Conservation (phyloP, 2,888 invertebrate species). For the Synanthedon formicaeformis region DNA sequence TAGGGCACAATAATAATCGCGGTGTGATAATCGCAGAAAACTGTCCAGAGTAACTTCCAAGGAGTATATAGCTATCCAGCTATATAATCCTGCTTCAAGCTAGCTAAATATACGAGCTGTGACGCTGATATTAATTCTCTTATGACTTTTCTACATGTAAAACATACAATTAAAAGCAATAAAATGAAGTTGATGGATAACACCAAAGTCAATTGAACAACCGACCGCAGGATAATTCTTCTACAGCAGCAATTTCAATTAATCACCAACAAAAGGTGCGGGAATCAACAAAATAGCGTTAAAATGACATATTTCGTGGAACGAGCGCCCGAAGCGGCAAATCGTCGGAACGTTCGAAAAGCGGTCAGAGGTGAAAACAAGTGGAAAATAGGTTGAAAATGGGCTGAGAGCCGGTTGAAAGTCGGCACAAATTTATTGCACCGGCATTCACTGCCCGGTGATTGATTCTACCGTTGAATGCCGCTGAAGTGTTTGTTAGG, state of each 20-base stretch:
- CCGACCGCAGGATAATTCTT: too few relatives aligned
- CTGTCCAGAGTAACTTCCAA: too few relatives aligned
- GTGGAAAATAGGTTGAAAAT: conserved; percentile 45
- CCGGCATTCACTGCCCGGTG: conserved; percentile 24
- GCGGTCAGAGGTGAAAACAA: conserved; percentile 48
- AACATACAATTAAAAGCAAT: too few relatives aligned
- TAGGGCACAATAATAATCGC: too few relatives aligned
- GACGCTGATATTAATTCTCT: too few relatives aligned
- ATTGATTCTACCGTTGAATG: conserved; percentile 39
- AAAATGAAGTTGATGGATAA: too few relatives aligned
- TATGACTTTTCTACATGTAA: too few relatives aligned
- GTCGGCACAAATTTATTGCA: conserved; percentile 39
- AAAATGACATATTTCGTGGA: conserved; percentile 28
- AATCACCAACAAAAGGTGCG: conserved; percentile 6
- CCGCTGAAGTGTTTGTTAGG: conserved; percentile 20
- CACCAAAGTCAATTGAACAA: too few relatives aligned
- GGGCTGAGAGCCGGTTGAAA: conserved; percentile 12
- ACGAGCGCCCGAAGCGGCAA: neutral
- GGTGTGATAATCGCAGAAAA: too few relatives aligned
- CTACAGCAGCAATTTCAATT: neutral
- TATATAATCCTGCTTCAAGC: too few relatives aligned
- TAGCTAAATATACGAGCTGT: too few relatives aligned
- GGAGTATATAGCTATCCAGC: too few relatives aligned
- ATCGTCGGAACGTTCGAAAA: conserved; percentile 9
- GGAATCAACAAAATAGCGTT: conserved; percentile 13